Evolutionary conservation across 2,113 vertebrate genomes (phyloP), one percentile per base, ranked within the genome.

Genomic region (Acrocephalus arundinaceus): DNA sequence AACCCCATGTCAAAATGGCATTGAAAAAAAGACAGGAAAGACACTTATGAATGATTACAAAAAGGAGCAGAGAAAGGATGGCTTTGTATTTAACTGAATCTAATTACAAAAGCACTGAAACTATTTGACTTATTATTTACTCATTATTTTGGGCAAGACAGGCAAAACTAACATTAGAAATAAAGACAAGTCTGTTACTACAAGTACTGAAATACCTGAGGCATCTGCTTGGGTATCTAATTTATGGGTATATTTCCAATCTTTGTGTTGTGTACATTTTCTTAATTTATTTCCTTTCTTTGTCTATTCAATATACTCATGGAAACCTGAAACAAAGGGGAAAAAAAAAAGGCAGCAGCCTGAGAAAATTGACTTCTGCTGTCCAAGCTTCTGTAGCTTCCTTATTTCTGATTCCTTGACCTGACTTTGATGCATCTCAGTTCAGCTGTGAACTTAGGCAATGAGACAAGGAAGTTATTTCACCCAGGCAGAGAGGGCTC

Each of bases 341-440:
- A 15, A 48, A 37, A n/a, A 35, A 37, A 27, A 37, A 27, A 31
- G 33, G 15, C 48, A 76, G 10, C 10, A 61, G 52, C 37, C 15
- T 31, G 51, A 86, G 94, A 73, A 92, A 91, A 89, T 73, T 30
- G 55, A 78, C 79, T 81, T 92, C 65, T 95, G 43, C 25, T 90
- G 57, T 66, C 35, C 43, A 62, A 63, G 48, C 21, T 81, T 93
- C 54, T 85, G 17, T 82, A 59, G 39, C 51, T 93, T 78, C 80
- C 75, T 78, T 73, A 76, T 94, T 94, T 96, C 93, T 93, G 59
- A 80, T 96, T 95, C 73, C 54, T 92, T 94, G 95, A 96, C 94
- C 89, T 95, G 93, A 94, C 85, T 97, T 94, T 85, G 92, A 94
- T 94, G 94, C 35, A 70, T 70, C 78, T 82, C 86, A 80, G 81